A percentile compares a stretch with the other conserved stretches of the same genome.
Conservation (phyloP, 2,113 vertebrate species). For the Petrocephalus microphthalmus region DNA sequence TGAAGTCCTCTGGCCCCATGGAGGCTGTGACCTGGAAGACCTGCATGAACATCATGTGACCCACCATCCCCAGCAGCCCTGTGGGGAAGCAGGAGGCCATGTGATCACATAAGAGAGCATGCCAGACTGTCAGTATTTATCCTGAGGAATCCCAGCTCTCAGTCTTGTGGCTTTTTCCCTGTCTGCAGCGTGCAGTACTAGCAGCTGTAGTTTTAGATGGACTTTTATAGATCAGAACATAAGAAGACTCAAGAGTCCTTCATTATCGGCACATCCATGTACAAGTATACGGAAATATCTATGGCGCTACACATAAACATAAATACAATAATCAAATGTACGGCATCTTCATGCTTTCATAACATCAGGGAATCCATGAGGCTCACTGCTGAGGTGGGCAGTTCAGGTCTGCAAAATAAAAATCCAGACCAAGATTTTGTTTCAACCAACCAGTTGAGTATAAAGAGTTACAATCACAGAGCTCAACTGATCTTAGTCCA, state of each 20-base stretch:
- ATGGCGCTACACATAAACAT: background rate
- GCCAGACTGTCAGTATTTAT: background rate
- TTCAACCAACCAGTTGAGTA: too few relatives aligned
- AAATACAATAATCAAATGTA: background rate
- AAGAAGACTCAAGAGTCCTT: background rate
- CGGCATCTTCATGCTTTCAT: background rate
- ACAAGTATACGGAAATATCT: background rate
- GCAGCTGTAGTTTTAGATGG: background rate
- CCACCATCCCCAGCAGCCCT: slow-evolving; percentile 68
- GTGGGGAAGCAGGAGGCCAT: slow-evolving; percentile 14
- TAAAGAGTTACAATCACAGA: too few relatives aligned
- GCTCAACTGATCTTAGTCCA: too few relatives aligned
- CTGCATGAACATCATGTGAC: slow-evolving; percentile 71
- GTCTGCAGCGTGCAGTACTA: background rate
- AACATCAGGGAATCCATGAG: background rate
- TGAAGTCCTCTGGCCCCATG: slow-evolving; percentile 64
- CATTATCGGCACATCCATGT: background rate
- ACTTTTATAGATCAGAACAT: background rate
- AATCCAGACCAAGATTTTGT: background rate
- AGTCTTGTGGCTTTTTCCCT: too few relatives aligned
- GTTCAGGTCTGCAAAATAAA: background rate
- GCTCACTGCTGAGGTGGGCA: background rate
- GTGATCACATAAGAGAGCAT: background rate
- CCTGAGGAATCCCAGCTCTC: background rate
- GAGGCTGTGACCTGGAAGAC: slow-evolving; percentile 63